Evolutionary conservation across 1,140 invertebrate genomes (phyloP).

Genomic region (Drosophila lacteicornis): DNA sequence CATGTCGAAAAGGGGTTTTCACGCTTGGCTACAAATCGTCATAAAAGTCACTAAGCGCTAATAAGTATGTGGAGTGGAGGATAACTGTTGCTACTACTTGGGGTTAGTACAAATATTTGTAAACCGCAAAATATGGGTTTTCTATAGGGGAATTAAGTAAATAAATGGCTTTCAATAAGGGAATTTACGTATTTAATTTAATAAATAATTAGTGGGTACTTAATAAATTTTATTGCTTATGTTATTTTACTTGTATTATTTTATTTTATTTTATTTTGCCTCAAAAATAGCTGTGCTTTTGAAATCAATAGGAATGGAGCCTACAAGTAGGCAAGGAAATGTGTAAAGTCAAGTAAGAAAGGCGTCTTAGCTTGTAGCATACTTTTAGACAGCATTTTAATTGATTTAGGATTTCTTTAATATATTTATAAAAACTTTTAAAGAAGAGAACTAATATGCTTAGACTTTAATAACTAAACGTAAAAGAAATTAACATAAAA

Average conservation of each 20-base stretch:
- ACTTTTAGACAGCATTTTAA: neutral
- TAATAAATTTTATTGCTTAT: too few species aligned
- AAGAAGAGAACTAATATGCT: neutral
- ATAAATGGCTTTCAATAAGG: neutral
- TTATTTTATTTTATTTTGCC: neutral
- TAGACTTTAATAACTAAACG: neutral
- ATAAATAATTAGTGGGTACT: neutral
- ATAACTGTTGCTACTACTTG: slow-evolving; percentile 5
- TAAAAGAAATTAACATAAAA: neutral
- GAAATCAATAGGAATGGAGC: neutral
- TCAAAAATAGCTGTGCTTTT: neutral
- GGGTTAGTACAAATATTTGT: neutral
- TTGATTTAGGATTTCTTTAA: neutral
- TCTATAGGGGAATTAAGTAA: neutral
- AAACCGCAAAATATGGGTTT: too few species aligned
- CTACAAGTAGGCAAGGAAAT: neutral
- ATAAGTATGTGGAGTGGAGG: neutral
- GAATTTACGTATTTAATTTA: neutral
- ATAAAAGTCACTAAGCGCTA: slow-evolving; percentile 38
- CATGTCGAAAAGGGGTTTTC: slow-evolving; percentile 24
- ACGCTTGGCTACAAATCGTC: slow-evolving; percentile 19
- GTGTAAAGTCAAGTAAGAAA: neutral
- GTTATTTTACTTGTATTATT: too few species aligned
- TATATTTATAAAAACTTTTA: neutral
- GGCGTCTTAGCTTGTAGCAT: neutral